Base-by-base conservation (phyloP, 1,140 invertebrate genomes). In the Bombyx mandarina region DNA sequence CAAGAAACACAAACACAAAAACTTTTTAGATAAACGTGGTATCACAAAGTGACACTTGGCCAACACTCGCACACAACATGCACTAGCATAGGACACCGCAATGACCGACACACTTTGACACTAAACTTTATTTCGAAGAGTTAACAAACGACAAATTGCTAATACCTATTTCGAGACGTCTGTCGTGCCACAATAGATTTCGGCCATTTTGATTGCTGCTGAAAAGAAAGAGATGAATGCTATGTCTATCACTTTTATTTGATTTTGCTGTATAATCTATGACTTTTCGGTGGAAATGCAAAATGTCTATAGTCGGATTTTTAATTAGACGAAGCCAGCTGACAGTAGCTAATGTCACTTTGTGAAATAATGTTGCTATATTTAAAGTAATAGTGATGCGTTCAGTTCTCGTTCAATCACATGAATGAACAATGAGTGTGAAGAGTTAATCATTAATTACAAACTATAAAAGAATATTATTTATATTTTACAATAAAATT, bases 1-100 rank as follows among this genome's bases (percentile, higher is more conserved):
- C 79, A 82, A 81, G 73, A 65, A 77, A 82, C 79, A 78, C 46
- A 85, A 79, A 82, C 77, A 83, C 79, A 76, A 70, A 73, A 81
- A 80, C 77, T 67, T 71, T 65, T 62, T 63, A 67, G 65, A 55
- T 65, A 58, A 62, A 65, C 44, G 61, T 72, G 52, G 67, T 66
- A 71, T 62, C 75, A 79, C 71, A 71, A 72, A 48, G 64, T 76
- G 66, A 63, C 75, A 85, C 78, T 69, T 61, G 45, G 54, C 52
- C 60, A 45, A 71, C 26, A 35, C 26, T 35, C 26, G 2, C 2
- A 71, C 67, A 78, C 71, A 69, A 56, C 62, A 72, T 76, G 62
- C 74, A 77, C 73, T 73, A 69, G 52, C 66, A 75, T 69, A 60
- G 63, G 56, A 52, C 68, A 81, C 73, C 69, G 61, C 46, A 49